Base-by-base conservation (phyloP, 2,113 vertebrate species). In the Hyla sarda region DNA sequence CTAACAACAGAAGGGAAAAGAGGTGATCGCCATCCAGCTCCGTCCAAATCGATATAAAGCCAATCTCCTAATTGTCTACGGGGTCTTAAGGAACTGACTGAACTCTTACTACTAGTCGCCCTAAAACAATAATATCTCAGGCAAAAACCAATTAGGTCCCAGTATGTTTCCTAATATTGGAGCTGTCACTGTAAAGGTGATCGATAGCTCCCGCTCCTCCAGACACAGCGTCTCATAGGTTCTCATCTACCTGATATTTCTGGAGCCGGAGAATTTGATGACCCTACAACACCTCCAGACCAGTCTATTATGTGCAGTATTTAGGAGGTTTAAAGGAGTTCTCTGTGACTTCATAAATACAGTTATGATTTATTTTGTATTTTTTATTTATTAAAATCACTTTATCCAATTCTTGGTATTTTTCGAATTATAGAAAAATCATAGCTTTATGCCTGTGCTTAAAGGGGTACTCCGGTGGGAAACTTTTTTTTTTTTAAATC, bases 51-150 rank as follows among this genome's bases (percentile, higher is more conserved):
- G 19, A 79, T 79, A 60, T 41, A 58, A 58, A 67, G 13, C 45
- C 79, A 47, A 48, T 54, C 16, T 30, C 10, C 56, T 82, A 82
- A 82, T 67, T 82, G 58, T 65, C 56, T 65, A 58, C 56, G 13
- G 21, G 58, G 60, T 30, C 79, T 62, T 25, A 62, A 58, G 34
- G n/a, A 45, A 62, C 34, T 62, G 32, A 81, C 54, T 62, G 78
- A 25, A 81, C 79, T 67, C n/a, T 45, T 67, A 67, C 41, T 48
- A 65, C 6, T 12, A 47, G 16, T 11, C 19, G 32, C 37, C 34
- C 11, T 65, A 16, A 62, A 41, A 58, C n/a, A 62, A 81, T 41
- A 19, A 60, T 25, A 62, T 65, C 37, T 45, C 58, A 11, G 34
- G 62, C 34, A 19, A 28, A 65, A 48, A 79, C 60, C 76, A 41